These are phyloP conservation scores for Hermaeophaga mercurialis DNA, from an alignment of 2,888 invertebrate species.

Conservation along the genomic window DNA sequence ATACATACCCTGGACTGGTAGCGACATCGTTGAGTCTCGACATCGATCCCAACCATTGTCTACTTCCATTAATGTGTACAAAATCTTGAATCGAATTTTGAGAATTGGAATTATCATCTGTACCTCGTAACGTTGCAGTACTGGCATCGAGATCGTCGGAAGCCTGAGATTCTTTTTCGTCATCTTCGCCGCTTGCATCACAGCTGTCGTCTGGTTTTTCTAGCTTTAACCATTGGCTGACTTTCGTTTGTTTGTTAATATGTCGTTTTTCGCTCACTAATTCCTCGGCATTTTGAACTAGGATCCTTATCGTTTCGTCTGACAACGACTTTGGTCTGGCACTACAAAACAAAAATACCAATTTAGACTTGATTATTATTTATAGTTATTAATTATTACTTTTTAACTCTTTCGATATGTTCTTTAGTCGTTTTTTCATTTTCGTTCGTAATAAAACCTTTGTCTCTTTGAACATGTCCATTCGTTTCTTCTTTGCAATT, in stretches of 20 bases:
- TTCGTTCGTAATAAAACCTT: conserved; percentile 19
- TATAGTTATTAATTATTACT: background rate
- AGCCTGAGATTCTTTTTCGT: conserved; percentile 75
- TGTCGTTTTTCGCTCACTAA: conserved; percentile 65
- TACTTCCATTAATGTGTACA: conserved; percentile 40
- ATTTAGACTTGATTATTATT: background rate
- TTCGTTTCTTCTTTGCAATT: background rate
- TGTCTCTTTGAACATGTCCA: conserved; percentile 63
- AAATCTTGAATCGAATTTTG: conserved; percentile 53
- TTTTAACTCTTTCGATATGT: conserved; percentile 8
- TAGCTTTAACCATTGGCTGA: conserved; percentile 73
- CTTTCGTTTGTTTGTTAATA: conserved; percentile 64
- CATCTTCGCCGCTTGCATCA: conserved; percentile 89
- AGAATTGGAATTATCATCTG: conserved; percentile 44
- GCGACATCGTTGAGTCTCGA: conserved; percentile 69
- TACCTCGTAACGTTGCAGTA: conserved; percentile 67
- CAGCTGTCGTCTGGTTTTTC: conserved; percentile 75
- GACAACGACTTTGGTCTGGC: conserved; percentile 46
- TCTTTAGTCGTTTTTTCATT: conserved; percentile 21
- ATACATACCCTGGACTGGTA: conserved; percentile 40
- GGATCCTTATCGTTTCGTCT: conserved; percentile 59
- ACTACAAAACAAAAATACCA: conserved; percentile 4
- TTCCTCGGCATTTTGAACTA: conserved; percentile 82
- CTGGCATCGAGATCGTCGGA: conserved; percentile 81
- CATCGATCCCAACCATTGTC: conserved; percentile 80